Base-by-base conservation (phyloP, 2,888 invertebrate genomes). In the Morpho achilles region DNA sequence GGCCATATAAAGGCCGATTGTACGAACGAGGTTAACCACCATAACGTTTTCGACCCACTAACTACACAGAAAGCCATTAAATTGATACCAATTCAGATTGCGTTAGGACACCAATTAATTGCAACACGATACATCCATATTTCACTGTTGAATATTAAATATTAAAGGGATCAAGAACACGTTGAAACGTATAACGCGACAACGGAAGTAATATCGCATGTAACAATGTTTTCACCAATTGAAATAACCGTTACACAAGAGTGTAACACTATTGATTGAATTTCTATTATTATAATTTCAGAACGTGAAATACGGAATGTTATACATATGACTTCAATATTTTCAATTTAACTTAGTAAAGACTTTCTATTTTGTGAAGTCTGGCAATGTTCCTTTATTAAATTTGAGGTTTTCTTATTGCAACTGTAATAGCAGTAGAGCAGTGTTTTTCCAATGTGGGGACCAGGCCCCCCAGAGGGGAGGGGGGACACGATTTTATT, bases 1-100 rank as follows among this genome's bases (percentile, higher is more conserved):
- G 53, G 64, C 76, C 74, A 66, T 73, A 78, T 69, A 76, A 69
- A 77, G 80, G 53, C 57, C 44, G 69, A 64, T 64, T 56, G 62
- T 57, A 60, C 61, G 58, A 56, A 55, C 75, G 71, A 80, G 79
- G 78, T 74, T 70, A 69, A 49, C 58, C 49, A 66, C 64, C 62
- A 61, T 65, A 16, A 58, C 55, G 64, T 69, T 75, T 76, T 73
- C 72, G 71, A 71, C 69, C 54, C 53, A 57, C 52, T 43, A 56
- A 60, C 60, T 49, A 58, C 58, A n/a, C 45, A 53, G 50, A 55
- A 52, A 51, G 6, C 46, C 45, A 48, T 50, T 52, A 58, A 16
- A 60, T 54, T 52, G 23, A 10, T 59, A 51, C 48, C 44, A 59
- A 56, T 45, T 59, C 40, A 48, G 39, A 40, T 46, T 41, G 44